Evolutionary conservation across 1,140 invertebrate species (phyloP).

Genomic region (Drosophila tropicalis): DNA sequence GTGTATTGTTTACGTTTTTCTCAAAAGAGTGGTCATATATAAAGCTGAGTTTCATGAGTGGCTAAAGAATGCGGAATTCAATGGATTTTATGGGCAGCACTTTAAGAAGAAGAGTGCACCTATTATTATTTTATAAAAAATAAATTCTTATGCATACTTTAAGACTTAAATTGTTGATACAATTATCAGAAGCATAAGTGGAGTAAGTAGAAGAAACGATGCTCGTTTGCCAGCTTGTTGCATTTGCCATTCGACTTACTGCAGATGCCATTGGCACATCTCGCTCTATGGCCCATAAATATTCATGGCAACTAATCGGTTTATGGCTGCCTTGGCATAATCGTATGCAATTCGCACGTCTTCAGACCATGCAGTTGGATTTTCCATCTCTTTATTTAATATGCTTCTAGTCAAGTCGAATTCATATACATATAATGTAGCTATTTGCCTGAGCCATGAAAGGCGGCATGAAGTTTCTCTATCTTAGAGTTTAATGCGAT

Average conservation of each 20-base stretch:
- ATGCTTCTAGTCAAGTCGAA: constrained; percentile 15
- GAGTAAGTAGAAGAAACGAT: constrained; percentile 27
- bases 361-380: constrained; percentile 57
- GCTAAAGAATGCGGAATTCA: too few species aligned
- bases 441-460: too few species aligned
- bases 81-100: too few species aligned
- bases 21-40: neutral
- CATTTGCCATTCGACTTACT: constrained; percentile 36
- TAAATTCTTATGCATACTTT: neutral
- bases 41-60: too few species aligned
- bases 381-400: constrained; percentile 7
- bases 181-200: constrained; percentile 31
- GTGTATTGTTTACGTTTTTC: constrained; percentile 5
- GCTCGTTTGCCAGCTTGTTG: constrained; percentile 52
- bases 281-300: constrained; percentile 58
- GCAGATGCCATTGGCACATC: constrained; percentile 22
- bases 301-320: constrained; percentile 77
- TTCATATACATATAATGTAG: neutral
- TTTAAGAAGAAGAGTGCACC: too few species aligned
- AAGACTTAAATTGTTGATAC: constrained; percentile 28
- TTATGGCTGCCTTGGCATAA: constrained; percentile 58
- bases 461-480: too few species aligned
- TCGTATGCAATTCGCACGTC: constrained; percentile 61
- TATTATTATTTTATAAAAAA: too few species aligned
- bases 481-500: neutral